phyloP scores from a whole-genome alignment of 2,888 invertebrate genomes.

The Cataglyphis rosenhaueri region DNA sequence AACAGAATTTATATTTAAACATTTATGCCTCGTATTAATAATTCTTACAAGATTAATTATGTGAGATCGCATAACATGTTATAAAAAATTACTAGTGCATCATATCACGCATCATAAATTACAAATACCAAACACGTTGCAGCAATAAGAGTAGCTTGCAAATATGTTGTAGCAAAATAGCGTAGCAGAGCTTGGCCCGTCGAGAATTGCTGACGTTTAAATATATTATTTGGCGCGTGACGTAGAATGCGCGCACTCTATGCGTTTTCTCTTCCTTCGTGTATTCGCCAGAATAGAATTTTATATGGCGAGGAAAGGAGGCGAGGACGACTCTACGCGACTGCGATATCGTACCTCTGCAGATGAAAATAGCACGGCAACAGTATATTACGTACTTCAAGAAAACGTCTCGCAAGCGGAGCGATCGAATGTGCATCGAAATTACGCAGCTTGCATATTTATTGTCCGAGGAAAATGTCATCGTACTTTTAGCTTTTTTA shows the following conservation, averaged over 20 bases:
- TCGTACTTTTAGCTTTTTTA: neutral
- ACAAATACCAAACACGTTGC: slow-evolving; percentile 31
- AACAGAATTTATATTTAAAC: slow-evolving; percentile 4
- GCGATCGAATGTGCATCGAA: slow-evolving; percentile 26
- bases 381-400: slow-evolving; percentile 28
- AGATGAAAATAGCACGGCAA: slow-evolving; percentile 44
- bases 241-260: slow-evolving; percentile 32
- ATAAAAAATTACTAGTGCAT: slow-evolving; percentile 35
- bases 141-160: slow-evolving; percentile 38
- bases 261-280: slow-evolving; percentile 36
- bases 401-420: slow-evolving; percentile 14
- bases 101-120: slow-evolving; percentile 32
- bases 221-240: slow-evolving; percentile 54
- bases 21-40: neutral
- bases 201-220: slow-evolving; percentile 53
- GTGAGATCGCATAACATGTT: neutral
- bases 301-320: slow-evolving; percentile 50
- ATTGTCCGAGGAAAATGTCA: neutral
- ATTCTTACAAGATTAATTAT: slow-evolving; percentile 22
- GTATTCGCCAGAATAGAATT: slow-evolving; percentile 45
- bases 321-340: slow-evolving; percentile 25
- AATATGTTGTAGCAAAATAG: slow-evolving; percentile 51
- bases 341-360: slow-evolving; percentile 30
- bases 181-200: slow-evolving; percentile 50
- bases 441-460: slow-evolving; percentile 13